These are phyloP conservation scores for Mustela lutreola DNA, from an alignment of 2,113 vertebrate genomes.

Conservation along the genomic window DNA sequence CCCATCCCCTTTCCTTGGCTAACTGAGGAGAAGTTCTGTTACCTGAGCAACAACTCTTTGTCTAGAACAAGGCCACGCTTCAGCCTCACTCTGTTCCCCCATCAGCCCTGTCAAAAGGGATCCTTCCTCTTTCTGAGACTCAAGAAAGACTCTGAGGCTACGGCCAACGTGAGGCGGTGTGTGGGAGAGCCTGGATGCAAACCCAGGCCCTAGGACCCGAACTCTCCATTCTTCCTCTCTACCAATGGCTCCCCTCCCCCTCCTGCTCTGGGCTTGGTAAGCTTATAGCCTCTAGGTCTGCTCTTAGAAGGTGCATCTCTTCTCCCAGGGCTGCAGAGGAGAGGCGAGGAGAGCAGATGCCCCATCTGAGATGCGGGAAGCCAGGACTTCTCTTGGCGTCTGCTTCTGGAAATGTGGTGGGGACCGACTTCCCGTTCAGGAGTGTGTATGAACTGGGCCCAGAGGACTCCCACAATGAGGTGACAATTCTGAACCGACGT, in stretches of 20 bases:
- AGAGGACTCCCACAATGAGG: no score
- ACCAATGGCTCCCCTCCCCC: no score
- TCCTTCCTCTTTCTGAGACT: not conserved
- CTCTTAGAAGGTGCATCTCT: not conserved
- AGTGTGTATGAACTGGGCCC: not conserved
- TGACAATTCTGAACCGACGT: not conserved
- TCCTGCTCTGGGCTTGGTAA: not conserved
- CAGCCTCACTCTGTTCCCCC: fast-evolving
- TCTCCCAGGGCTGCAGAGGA: not conserved
- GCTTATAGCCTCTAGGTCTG: not conserved
- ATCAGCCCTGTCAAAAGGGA: not conserved
- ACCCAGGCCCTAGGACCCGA: not conserved
- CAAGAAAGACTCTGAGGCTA: no score
- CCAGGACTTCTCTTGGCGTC: not conserved
- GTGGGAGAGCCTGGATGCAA: not conserved
- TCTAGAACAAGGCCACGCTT: no score
- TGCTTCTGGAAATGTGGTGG: not conserved
- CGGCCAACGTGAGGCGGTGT: fast-evolving
- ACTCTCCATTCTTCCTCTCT: not conserved
- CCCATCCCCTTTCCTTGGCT: not conserved
- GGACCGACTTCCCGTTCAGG: not conserved
- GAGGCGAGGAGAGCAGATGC: not conserved
- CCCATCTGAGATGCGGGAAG: not conserved
- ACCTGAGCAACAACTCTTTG: not conserved
- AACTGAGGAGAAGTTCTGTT: not conserved